Conservation (phyloP, 2,797 vertebrate species). For the Myotis planiceps region DNA sequence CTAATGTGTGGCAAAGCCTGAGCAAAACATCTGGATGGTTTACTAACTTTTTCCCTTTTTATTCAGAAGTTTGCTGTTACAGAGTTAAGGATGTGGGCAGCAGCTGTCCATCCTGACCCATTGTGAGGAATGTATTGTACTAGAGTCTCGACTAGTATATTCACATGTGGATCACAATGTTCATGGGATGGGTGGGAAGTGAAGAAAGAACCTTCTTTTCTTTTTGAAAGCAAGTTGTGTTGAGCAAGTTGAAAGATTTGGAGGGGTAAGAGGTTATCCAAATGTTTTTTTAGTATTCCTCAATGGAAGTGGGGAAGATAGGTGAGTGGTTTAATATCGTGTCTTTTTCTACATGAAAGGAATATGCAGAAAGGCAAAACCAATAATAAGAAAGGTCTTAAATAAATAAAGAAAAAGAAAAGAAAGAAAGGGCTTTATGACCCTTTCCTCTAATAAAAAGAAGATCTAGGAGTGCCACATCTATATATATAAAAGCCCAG, state of each 20-base stretch:
- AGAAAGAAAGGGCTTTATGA: background rate
- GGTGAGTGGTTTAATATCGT: background rate
- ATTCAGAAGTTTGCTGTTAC: constrained; percentile 62
- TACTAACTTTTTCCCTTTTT: background rate
- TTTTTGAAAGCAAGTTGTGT: constrained; percentile 9
- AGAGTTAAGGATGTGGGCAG: constrained; percentile 3
- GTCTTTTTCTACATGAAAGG: background rate
- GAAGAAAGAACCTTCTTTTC: background rate
- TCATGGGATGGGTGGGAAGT: background rate
- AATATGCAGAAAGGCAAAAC: background rate
- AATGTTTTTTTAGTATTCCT: background rate
- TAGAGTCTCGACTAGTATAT: background rate
- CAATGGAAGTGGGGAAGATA: background rate
- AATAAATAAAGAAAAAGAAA: no score
- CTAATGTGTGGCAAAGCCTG: constrained; percentile 26
- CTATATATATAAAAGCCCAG: no score
- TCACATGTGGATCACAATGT: background rate
- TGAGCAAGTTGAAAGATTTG: background rate
- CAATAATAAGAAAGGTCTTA: background rate
- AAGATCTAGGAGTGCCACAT: background rate
- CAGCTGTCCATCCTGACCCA: constrained; percentile 54
- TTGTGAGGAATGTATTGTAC: constrained; percentile 10
- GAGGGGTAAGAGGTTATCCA: background rate
- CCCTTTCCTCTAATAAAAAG: background rate
- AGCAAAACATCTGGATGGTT: constrained; percentile 52